Base-by-base conservation (phyloP, 2,888 invertebrate genomes). In the Eledona agricola region DNA sequence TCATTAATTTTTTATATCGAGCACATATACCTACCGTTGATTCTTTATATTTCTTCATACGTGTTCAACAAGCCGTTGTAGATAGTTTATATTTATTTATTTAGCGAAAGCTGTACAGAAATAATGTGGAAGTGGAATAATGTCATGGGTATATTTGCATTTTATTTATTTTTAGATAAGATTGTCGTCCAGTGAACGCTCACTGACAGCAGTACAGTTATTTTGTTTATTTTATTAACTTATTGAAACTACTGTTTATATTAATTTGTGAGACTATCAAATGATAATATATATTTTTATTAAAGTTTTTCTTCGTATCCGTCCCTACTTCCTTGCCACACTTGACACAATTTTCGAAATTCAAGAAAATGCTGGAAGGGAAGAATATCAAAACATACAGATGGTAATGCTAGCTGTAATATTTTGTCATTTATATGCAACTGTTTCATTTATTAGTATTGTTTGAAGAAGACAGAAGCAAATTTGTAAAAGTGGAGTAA, bases 231-330 rank as follows among this genome's bases (percentile, higher is more conserved):
- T 10, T 40, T 40, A 28, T 42, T 26, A 12, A 42, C 19, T 29
- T 29, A 31, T 42, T 16, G 22, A 22, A 28, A 38, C 9, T 38
- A 38, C 25, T 26, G 28, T 42, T 42, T 42, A 29, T 42, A 42
- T 42, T 42, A 31, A 20, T 42, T 42, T 42, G 42, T 42, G 15
- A 42, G 20, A 42, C 42, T 35, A 35, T 35, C 29, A 37, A 23
- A 40, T 38, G 38, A 42, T 31, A 42, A 42, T 20, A 31, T 42
- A 16, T 20, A 31, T 42, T 42, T 42, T 42, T 42, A 42, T 31
- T 42, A 42, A 17, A 4, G 2, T 2, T 26, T 26, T 26, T 26
- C 4, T 23, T n/a, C n/a, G n/a, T n/a, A n/a, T n/a, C n/a, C n/a
- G n/a, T n/a, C n/a, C n/a, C n/a, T n/a, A n/a, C n/a, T n/a, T n/a